Evolutionary conservation across 2,888 invertebrate genomes (phyloP), one percentile per base, ranked within the genome.

Genomic region (Trissolcus brochymenae): DNA sequence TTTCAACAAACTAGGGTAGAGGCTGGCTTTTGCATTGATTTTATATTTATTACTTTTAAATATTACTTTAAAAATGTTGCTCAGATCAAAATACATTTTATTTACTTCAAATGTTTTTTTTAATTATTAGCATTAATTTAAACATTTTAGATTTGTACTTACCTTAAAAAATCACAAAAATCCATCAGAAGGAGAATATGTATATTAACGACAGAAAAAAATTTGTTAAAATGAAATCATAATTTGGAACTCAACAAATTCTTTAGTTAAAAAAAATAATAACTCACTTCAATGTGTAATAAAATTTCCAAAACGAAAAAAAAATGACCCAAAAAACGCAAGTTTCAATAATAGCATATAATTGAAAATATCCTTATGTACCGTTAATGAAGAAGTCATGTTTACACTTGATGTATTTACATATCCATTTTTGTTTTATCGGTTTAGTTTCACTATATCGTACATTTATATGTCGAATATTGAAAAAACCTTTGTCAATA

Each of bases 391-490:
- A 79, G 70, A 80, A 75, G 64, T 79, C 73, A 79, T 80, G 79
- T 80, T 78, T 82, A 81, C 82, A 77, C 77, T 80, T 81, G 77
- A 78, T 80, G 80, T 77, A 83, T 83, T 81, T 83, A 83, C 82
- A 83, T 74, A 80, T 80, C 74, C 60, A 51, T 51, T 56, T 66
- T 60, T 51, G 49, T 67, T 67, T 67, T 67, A 14, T 50, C 65
- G 11, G 16, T 76, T 74, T 76, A 54, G 64, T 71, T 74, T 70
- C 56, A 76, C 80, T 81, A 7, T 35, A 83, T 81, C 76, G 77
- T 80, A 81, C 81, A 80, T 78, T 82, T 81, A 83, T 79, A 82
- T 77, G 60, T 80, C 80, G 81, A 81, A 76, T 83, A 80, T 82
- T 81, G 82, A 80, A 82, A 35, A 83, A 82, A 82, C 80, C 51